phyloP scores from a whole-genome alignment of 2,113 vertebrate genomes.

The Lamprologus sp. region DNA sequence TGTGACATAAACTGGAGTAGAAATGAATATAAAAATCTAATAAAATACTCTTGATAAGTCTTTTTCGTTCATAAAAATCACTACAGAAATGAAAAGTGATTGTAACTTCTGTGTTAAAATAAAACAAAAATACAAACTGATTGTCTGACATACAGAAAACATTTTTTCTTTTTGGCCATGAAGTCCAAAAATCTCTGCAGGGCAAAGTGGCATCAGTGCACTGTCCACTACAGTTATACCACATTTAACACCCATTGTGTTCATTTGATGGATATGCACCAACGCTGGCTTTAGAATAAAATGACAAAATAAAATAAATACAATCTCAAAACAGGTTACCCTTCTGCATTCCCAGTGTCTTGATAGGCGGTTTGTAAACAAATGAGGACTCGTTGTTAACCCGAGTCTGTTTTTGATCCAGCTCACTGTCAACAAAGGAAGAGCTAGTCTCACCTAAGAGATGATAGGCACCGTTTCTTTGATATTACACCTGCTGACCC shows the following conservation, averaged over 20 bases:
- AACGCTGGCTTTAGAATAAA: not conserved
- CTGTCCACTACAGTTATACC: not conserved
- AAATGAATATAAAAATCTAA: slow-evolving; percentile 24
- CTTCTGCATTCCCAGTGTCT: not conserved
- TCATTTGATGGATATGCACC: not conserved
- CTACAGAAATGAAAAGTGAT: not conserved
- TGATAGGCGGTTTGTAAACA: not conserved
- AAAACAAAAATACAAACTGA: not conserved
- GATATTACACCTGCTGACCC: not conserved
- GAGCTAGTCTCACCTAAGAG: not conserved
- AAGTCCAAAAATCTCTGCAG: not conserved
- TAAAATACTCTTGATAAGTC: slow-evolving; percentile 2
- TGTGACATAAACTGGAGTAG: not conserved
- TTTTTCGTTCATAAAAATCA: not conserved
- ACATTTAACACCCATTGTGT: not conserved
- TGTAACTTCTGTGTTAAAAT: not conserved
- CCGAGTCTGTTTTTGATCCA: not conserved
- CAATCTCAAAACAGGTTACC: not conserved
- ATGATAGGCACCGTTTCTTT: not conserved
- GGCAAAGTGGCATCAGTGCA: slow-evolving; percentile 23
- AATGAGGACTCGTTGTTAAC: not conserved
- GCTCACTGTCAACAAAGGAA: not conserved
- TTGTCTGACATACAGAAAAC: slow-evolving; percentile 14
- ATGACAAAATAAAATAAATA: not conserved
- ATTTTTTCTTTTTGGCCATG: not conserved